Evolutionary conservation across 2,888 invertebrate genomes (phyloP), one percentile per base, ranked within the genome.

Genomic region (Acleris laterana): DNA sequence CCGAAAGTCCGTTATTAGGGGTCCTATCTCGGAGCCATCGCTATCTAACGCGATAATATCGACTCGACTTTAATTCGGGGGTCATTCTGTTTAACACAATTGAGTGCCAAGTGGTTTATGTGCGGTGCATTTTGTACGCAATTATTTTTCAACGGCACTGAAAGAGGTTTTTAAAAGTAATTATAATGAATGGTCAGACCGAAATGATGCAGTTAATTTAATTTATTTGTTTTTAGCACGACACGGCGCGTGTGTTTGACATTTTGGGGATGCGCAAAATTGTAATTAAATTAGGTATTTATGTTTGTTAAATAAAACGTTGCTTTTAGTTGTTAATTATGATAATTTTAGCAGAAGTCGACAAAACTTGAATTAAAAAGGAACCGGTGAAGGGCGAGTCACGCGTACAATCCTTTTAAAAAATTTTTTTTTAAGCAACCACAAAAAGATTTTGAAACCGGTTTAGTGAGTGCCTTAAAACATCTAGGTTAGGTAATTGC

Each of bases 141-240:
- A 38, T 0, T 38, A 38, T 13, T 13, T 13, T 38, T 38, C 11
- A 13, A 38, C 9, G 38, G 38, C 38, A 38, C 38, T 13, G 38
- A 4, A 38, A 1, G 13, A 38, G 38, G 0, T 38, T 38, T 38
- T 13, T 9, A 32, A 65, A 60, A 32, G 49, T 65, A 53, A 61
- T 65, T 65, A 61, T 65, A 65, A 61, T 65, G 55, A 61, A 63
- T 61, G 65, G 44, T 28, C 42, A 20, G 57, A 17, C 55, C 5
- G 28, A 65, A 64, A 61, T 65, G 60, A 65, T 65, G 49, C 60
- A 42, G 55, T 65, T 65, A 65, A 65, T 61, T 65, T 61, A 65
- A 65, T 65, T 65, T 65, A 65, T 65, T 61, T 65, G 65, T 65
- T 50, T 61, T 65, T 50, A 49, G 60, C 65, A 65, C 65, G 65